Evolutionary conservation across 2,888 invertebrate species (phyloP).

Genomic region (Metellina segmentata): DNA sequence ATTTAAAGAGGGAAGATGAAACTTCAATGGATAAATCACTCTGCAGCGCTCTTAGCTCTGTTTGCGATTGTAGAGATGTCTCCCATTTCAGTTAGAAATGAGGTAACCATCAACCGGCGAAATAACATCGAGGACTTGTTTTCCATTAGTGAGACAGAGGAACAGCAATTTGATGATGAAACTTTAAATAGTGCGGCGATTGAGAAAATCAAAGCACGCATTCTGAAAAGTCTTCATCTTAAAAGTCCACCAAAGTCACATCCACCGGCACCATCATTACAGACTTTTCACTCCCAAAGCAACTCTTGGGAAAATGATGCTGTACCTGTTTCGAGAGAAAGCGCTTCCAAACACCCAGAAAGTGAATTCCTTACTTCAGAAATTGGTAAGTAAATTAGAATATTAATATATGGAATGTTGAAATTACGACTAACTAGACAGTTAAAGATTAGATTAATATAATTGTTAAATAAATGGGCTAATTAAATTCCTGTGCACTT

Average conservation of each 20-base stretch:
- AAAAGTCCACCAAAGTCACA: constrained; percentile 31
- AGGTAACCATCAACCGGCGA: background rate
- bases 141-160: constrained; percentile 34
- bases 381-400: constrained; percentile 29
- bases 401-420: background rate
- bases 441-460: no score
- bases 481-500: no score
- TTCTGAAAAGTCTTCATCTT: constrained; percentile 31
- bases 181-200: constrained; percentile 12
- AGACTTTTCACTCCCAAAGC: background rate
- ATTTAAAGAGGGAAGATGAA: constrained; percentile 5
- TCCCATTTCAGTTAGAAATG: background rate
- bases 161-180: constrained; percentile 11
- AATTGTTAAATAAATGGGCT: no score
- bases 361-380: constrained; percentile 32
- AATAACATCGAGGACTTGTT: constrained; percentile 41
- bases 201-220: constrained; percentile 46
- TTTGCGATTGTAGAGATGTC: background rate
- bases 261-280: constrained; percentile 22
- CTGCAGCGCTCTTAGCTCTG: background rate
- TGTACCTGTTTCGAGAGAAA: background rate
- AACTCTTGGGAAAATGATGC: constrained; percentile 15
- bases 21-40: background rate
- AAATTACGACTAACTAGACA: no score
- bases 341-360: background rate